Percentiles rank a stretch among this genome's conserved stretches.
phyloP scores from a whole-genome alignment of 1,140 invertebrate genomes.

The Glomeris maerens region DNA sequence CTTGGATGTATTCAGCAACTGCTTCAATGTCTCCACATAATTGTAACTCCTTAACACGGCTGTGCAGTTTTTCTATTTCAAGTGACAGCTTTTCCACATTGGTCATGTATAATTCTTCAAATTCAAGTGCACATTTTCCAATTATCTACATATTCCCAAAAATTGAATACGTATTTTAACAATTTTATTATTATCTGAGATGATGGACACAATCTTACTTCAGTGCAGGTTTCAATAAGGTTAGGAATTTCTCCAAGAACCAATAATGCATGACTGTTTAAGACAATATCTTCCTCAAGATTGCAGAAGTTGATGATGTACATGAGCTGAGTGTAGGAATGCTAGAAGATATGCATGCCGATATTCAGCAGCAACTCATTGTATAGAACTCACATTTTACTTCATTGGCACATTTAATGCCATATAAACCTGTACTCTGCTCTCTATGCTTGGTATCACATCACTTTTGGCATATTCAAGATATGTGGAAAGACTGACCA shows the following conservation, averaged over 20 bases:
- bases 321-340: slow-evolving; percentile 25
- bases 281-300: slow-evolving; percentile 26
- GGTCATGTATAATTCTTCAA: slow-evolving; percentile 56
- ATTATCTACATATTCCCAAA: slow-evolving; percentile 36
- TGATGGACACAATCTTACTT: slow-evolving; percentile 21
- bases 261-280: slow-evolving; percentile 30
- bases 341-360: slow-evolving; percentile 14
- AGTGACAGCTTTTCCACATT: slow-evolving; percentile 50
- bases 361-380: background rate
- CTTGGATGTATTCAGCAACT: slow-evolving; percentile 36
- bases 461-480: slow-evolving; percentile 26
- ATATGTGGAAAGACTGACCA: slow-evolving; percentile 29
- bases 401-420: background rate
- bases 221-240: slow-evolving; percentile 31
- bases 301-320: slow-evolving; percentile 29
- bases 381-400: slow-evolving; percentile 3
- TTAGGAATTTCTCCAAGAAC: slow-evolving; percentile 30
- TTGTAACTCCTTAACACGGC: slow-evolving; percentile 42
- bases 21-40: slow-evolving; percentile 35
- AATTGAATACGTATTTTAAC: background rate
- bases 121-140: slow-evolving; percentile 60
- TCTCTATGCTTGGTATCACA: slow-evolving; percentile 27
- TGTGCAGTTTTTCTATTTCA: slow-evolving; percentile 51
- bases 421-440: slow-evolving; percentile 25
- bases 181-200: slow-evolving; percentile 8